Base-by-base conservation (phyloP, 2,113 vertebrate genomes). In the Gymnorhina tibicen region DNA sequence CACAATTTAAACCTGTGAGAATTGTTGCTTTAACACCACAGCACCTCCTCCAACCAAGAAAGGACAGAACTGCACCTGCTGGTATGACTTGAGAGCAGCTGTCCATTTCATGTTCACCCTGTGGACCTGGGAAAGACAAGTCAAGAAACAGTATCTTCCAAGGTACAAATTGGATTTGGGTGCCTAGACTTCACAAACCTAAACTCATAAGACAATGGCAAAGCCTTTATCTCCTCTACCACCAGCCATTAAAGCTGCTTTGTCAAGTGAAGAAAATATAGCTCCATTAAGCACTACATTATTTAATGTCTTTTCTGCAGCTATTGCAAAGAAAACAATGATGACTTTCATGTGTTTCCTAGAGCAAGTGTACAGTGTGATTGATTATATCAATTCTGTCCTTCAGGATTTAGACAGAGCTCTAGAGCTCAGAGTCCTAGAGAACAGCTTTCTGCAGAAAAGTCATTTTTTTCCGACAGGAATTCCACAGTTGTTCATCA, bases 321-420 rank as follows among this genome's bases (percentile, higher is more conserved):
- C 91, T 97, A 95, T 93, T 95, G 76, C 26, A 56, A 95, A 76
- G 60, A 94, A 93, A 97, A 87, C 32, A 73, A n/a, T 62, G n/a
- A 77, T 80, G 22, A 78, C 46, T 85, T 68, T 80, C 76, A 7
- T 52, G 13, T 89, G 52, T 62, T 69, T 75, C n/a, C 72, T 37
- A 73, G 11, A 63, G 8, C 8, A 76, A 88, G 13, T 23, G 47
- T 41, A 55, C 60, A 85, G 76, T 68, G 81, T 69, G 78, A 91
- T 73, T 62, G 55, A 77, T 74, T 78, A 42, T 67, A 66, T 22
- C 33, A 55, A 47, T 77, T 47, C 74, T 89, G 62, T 85, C 78
- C 49, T 92, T 85, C 70, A 92, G 50, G n/a, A 86, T 55, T 89
- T 84, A 91, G 87, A 64, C 33, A 72, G 58, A 41, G 11, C 11